Percentiles rank a stretch among this genome's conserved stretches.
Conservation (phyloP, 2,888 invertebrate genomes). For the Netelia virgata region DNA sequence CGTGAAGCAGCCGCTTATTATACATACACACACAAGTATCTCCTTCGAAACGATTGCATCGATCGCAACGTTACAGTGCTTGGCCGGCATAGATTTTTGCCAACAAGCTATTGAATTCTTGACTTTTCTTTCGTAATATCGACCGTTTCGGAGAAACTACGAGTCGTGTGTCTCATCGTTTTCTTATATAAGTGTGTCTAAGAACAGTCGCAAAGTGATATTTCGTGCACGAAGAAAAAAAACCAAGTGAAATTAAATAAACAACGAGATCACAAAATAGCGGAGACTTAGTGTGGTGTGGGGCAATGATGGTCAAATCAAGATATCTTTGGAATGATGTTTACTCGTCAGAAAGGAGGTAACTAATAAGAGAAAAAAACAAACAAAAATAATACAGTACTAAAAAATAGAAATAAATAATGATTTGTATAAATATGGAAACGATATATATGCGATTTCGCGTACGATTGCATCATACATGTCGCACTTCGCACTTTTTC, state of each 20-base stretch:
- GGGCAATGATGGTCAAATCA: conserved; percentile 9
- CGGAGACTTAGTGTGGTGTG: neutral
- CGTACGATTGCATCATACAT: conserved; percentile 30
- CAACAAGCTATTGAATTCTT: too few relatives aligned
- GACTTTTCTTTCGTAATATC: too few relatives aligned
- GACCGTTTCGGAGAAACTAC: too few relatives aligned
- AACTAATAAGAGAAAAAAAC: conserved; percentile 72
- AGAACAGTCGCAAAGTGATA: too few relatives aligned
- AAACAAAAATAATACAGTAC: conserved; percentile 56
- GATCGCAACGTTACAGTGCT: too few relatives aligned
- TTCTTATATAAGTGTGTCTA: too few relatives aligned
- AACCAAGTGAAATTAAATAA: neutral
- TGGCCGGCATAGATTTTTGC: too few relatives aligned
- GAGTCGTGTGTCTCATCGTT: too few relatives aligned
- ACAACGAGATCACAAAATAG: neutral
- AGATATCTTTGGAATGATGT: conserved; percentile 76
- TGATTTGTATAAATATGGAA: conserved; percentile 59
- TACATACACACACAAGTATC: too few relatives aligned
- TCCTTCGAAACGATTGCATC: too few relatives aligned
- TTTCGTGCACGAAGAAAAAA: neutral
- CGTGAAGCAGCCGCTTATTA: too few relatives aligned
- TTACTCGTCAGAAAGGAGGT: conserved; percentile 72
- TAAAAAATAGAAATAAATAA: conserved; percentile 70
- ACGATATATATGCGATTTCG: conserved; percentile 48
- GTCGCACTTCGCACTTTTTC: conserved; percentile 23